These are phyloP conservation scores for Lutraria rhynchaena DNA, from an alignment of 1,140 invertebrate genomes.

Conservation along the genomic window DNA sequence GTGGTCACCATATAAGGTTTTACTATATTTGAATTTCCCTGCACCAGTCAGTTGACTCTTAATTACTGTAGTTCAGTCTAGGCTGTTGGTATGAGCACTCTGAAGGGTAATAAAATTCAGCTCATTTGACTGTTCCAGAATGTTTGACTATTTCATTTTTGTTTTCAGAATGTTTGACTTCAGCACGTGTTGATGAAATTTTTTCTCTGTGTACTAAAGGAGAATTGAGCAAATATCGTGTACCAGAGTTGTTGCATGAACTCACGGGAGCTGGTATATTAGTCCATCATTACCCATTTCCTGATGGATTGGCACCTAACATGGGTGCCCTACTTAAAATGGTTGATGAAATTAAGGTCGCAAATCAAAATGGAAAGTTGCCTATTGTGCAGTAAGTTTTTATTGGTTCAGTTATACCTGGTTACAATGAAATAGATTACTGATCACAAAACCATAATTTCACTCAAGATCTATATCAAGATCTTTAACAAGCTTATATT, in stretches of 20 bases:
- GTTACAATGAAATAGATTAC: too few relatives aligned
- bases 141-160: too few relatives aligned
- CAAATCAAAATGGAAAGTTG: conserved; percentile 67
- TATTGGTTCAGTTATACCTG: background rate
- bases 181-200: conserved; percentile 69
- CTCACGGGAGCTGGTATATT: conserved; percentile 60
- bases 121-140: too few relatives aligned
- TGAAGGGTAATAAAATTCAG: too few relatives aligned
- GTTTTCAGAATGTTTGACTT: conserved; percentile 68
- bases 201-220: conserved; percentile 76
- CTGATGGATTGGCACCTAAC: conserved; percentile 70
- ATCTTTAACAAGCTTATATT: too few relatives aligned
- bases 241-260: conserved; percentile 67
- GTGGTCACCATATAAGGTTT: too few relatives aligned
- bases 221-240: conserved; percentile 73
- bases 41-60: too few relatives aligned
- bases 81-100: too few relatives aligned
- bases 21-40: too few relatives aligned
- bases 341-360: conserved; percentile 69
- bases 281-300: conserved; percentile 76
- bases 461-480: too few relatives aligned
- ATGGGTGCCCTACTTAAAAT: conserved; percentile 69
- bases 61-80: too few relatives aligned
- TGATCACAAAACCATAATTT: too few relatives aligned
- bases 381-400: conserved; percentile 75